Evolutionary conservation across 2,113 vertebrate species (phyloP).

Genomic region (Tiliqua scincoides): DNA sequence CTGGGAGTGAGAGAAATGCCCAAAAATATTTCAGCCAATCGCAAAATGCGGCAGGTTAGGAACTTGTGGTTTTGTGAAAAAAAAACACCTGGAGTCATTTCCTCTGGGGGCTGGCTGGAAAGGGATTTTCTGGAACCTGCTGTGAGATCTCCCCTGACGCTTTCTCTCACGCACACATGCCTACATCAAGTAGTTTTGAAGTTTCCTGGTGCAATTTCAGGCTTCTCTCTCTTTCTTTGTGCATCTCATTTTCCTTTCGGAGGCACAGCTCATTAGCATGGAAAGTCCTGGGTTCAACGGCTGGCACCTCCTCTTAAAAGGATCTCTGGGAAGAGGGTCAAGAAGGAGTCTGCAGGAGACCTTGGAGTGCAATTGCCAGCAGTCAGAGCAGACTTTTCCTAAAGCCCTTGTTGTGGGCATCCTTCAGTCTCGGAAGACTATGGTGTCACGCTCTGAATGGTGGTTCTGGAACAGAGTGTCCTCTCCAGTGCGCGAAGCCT

Average conservation of each 20-base stretch:
- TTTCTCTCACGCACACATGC: not conserved
- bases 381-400: no score
- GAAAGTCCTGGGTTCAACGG: not conserved
- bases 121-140: not conserved
- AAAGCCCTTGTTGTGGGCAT: no score
- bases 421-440: no score
- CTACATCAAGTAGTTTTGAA: no score
- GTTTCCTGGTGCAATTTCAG: not conserved
- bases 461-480: no score
- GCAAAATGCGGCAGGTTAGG: not conserved
- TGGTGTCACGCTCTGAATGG: no score
- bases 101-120: constrained; percentile 17
- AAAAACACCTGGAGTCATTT: constrained; percentile 34
- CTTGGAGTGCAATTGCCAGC: not conserved
- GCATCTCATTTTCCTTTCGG: not conserved
- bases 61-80: constrained; percentile 1
- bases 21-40: not conserved
- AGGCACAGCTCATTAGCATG: not conserved
- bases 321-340: not conserved
- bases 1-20: not conserved
- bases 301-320: not conserved
- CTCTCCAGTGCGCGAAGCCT: no score
- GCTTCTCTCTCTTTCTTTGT: not conserved
- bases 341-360: not conserved
- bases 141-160: not conserved